These are phyloP conservation scores for Pao palembangensis DNA, from an alignment of 2,113 vertebrate genomes.

Conservation along the genomic window DNA sequence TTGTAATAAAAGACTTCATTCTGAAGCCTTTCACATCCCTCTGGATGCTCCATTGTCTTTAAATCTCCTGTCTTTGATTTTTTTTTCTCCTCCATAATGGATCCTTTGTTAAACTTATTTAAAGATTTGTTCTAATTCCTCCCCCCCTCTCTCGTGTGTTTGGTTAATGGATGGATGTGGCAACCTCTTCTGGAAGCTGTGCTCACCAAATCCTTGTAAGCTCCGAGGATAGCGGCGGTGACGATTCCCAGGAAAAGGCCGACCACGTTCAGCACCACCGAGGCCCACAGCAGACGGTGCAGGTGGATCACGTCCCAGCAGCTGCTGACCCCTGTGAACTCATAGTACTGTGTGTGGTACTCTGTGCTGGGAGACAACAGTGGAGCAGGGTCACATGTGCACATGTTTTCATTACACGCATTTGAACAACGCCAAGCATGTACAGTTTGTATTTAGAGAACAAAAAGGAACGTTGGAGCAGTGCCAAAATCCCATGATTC, in stretches of 20 bases:
- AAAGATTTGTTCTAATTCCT: neutral
- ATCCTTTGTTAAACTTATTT: neutral
- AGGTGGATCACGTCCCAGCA: conserved; percentile 89
- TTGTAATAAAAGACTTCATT: neutral
- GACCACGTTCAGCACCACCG: conserved; percentile 82
- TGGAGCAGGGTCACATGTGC: neutral
- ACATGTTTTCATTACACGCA: neutral
- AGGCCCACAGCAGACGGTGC: conserved; percentile 87
- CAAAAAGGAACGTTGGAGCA: neutral
- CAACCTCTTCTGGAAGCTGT: neutral
- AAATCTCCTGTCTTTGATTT: neutral
- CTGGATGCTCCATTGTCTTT: neutral
- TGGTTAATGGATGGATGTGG: neutral
- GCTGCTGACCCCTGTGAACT: conserved; percentile 82
- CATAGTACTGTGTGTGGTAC: conserved; percentile 76
- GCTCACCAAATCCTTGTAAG: conserved; percentile 90
- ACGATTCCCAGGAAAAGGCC: conserved; percentile 86
- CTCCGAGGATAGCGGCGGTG: conserved; percentile 87
- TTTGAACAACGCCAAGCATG: neutral
- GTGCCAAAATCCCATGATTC: neutral
- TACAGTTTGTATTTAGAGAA: neutral
- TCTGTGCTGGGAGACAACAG: conserved; percentile 66
- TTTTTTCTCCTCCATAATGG: neutral
- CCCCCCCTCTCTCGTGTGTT: neutral
- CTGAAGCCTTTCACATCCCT: too few relatives aligned